phyloP scores from a whole-genome alignment of 2,113 vertebrate genomes.

The Glareola pratincola region DNA sequence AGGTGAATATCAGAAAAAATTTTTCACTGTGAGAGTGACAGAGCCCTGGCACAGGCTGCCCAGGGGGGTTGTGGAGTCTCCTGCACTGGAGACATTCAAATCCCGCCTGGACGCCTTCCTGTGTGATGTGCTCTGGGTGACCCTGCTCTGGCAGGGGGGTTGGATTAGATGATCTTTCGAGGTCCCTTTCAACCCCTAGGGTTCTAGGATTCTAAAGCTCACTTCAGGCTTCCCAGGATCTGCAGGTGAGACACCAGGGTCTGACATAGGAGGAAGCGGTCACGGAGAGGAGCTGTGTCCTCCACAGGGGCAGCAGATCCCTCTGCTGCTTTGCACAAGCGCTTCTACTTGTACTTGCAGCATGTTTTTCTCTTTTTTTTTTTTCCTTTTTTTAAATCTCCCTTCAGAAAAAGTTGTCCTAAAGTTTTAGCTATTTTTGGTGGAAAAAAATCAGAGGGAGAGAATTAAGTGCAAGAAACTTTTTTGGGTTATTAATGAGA shows the following conservation, averaged over 20 bases:
- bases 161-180: no score
- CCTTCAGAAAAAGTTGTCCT: neutral
- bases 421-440: neutral
- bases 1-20: no score
- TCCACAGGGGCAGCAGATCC: neutral
- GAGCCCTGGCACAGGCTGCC: no score
- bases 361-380: no score
- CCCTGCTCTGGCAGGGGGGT: no score
- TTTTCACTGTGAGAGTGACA: no score
- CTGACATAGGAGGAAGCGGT: neutral
- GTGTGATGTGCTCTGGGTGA: no score
- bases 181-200: no score
- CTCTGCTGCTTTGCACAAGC: neutral
- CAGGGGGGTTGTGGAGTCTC: no score
- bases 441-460: neutral
- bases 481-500: neutral
- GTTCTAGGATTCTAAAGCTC: no score
- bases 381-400: neutral
- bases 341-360: neutral
- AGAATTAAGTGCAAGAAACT: neutral
- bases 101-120: no score
- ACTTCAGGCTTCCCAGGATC: neutral
- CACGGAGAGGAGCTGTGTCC: neutral
- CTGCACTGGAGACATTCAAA: no score
- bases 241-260: neutral